Evolutionary conservation across 2,113 vertebrate genomes (phyloP).

Genomic region (Saimiri boliviensis): DNA sequence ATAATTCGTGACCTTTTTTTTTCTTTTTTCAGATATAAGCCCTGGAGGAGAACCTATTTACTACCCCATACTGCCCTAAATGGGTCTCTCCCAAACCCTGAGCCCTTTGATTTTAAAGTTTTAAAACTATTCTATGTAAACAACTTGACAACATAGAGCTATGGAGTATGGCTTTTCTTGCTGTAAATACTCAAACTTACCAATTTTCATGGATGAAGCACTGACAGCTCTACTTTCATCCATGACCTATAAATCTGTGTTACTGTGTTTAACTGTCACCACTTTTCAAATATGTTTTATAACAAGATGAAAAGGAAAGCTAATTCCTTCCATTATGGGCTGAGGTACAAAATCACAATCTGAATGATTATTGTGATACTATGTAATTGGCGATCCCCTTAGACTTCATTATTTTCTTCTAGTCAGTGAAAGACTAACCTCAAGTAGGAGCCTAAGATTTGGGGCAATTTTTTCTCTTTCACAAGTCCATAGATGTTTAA

Average conservation of each 20-base stretch:
- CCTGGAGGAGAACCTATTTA: background rate
- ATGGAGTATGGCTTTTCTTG: background rate
- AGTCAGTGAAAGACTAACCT: background rate
- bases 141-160: background rate
- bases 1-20: background rate
- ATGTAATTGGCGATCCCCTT: background rate
- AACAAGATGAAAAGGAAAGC: background rate
- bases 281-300: background rate
- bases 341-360: background rate
- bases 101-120: background rate
- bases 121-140: background rate
- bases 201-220: background rate
- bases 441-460: background rate
- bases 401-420: background rate
- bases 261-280: background rate
- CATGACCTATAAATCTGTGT: background rate
- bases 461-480: background rate
- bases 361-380: background rate
- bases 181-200: background rate
- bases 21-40: background rate
- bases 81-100: background rate
- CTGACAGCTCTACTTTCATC: background rate
- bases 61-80: background rate
- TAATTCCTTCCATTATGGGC: background rate
- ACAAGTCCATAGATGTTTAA: background rate